These are phyloP conservation scores for Mustela nigripes DNA, from an alignment of 2,113 vertebrate species.

Conservation along the genomic window DNA sequence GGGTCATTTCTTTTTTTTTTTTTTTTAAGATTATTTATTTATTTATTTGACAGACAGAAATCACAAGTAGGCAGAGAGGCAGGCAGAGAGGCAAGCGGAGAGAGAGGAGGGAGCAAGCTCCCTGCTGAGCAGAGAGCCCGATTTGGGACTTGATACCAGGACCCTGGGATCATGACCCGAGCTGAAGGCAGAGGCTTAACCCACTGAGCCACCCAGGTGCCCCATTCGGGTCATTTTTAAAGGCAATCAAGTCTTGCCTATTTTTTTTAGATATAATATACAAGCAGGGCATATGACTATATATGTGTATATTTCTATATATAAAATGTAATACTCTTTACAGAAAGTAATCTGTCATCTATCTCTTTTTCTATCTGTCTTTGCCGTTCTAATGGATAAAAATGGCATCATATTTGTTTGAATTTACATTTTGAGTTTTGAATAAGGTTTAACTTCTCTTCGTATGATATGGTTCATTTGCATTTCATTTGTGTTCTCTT, in stretches of 20 bases:
- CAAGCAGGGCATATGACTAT: neutral
- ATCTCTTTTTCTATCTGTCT: neutral
- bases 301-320: neutral
- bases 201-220: too few species aligned
- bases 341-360: neutral
- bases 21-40: too few species aligned
- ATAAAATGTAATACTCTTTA: neutral
- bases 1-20: neutral
- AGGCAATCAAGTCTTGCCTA: neutral
- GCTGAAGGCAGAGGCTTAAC: too few species aligned
- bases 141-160: too few species aligned
- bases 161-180: too few species aligned
- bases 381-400: slow-evolving; percentile 6
- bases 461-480: neutral
- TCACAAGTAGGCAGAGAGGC: too few species aligned
- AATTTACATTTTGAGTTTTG: slow-evolving; percentile 39
- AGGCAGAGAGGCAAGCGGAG: too few species aligned
- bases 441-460: neutral
- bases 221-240: neutral
- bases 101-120: too few species aligned
- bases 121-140: too few species aligned
- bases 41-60: too few species aligned
- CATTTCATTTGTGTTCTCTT: neutral
- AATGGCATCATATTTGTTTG: slow-evolving; percentile 1
- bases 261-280: neutral